These are phyloP conservation scores for Scaptodrosophila lebanonensis DNA, from an alignment of 1,140 invertebrate genomes.

Conservation along the genomic window DNA sequence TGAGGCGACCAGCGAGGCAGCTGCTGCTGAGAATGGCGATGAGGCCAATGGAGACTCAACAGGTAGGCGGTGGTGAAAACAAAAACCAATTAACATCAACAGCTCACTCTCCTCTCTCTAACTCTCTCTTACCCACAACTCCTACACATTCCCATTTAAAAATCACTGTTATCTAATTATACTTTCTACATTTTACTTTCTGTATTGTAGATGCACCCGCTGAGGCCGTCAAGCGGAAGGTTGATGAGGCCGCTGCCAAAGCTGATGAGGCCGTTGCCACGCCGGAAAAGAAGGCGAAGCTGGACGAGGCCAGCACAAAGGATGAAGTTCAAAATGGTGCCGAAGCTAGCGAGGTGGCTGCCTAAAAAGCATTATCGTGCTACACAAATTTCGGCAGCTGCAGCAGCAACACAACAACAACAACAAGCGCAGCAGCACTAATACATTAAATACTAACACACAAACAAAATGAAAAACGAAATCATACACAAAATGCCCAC, in stretches of 20 bases:
- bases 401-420: conserved; percentile 34
- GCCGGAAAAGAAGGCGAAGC: conserved; percentile 75
- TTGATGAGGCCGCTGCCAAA: conserved; percentile 58
- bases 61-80: conserved; percentile 60
- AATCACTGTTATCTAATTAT: not conserved
- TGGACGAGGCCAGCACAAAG: conserved; percentile 74
- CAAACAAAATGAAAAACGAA: conserved; percentile 26
- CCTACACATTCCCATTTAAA: too few relatives aligned
- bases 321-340: conserved; percentile 74
- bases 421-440: conserved; percentile 50
- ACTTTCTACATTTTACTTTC: not conserved
- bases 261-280: conserved; percentile 67
- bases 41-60: conserved; percentile 73
- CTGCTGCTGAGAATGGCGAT: conserved; percentile 55
- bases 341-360: conserved; percentile 74
- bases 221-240: conserved; percentile 75
- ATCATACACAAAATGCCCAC: conserved; percentile 26
- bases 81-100: not conserved
- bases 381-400: conserved; percentile 17
- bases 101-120: too few relatives aligned
- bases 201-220: conserved; percentile 52
- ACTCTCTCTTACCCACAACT: too few relatives aligned
- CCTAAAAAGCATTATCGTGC: conserved; percentile 43
- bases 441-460: conserved; percentile 66
- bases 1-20: conserved; percentile 18